phyloP scores from a whole-genome alignment of 2,888 invertebrate genomes.

The Tipula unca region DNA sequence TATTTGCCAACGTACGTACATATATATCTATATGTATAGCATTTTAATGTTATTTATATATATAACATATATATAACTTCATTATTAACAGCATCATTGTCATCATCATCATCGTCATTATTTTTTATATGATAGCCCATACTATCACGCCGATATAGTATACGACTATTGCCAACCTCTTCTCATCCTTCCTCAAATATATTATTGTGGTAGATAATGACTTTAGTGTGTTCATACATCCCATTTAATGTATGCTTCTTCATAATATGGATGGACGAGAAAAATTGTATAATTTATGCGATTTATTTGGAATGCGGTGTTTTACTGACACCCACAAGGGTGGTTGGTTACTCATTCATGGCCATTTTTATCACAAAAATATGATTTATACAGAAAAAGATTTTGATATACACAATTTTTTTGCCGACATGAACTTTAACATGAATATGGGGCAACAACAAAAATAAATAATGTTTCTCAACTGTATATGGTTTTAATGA shows the following conservation, averaged over 20 bases:
- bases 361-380: not conserved
- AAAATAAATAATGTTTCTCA: too few relatives aligned
- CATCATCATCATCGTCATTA: not conserved
- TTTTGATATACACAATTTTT: not conserved
- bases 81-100: not conserved
- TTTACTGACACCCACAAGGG: not conserved
- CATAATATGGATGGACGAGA: not conserved
- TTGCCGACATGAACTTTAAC: not conserved
- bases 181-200: too few relatives aligned
- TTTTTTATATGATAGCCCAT: not conserved
- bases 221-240: too few relatives aligned
- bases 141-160: not conserved
- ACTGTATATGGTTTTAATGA: not conserved
- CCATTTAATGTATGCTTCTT: too few relatives aligned
- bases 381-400: not conserved
- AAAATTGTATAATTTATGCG: too few relatives aligned
- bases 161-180: too few relatives aligned
- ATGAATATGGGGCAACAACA: not conserved
- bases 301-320: too few relatives aligned
- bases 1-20: slow-evolving; percentile 35
- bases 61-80: not conserved
- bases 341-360: not conserved
- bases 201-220: not conserved
- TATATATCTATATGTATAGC: too few relatives aligned
- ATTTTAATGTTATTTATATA: too few relatives aligned